Conservation (phyloP, 2,113 vertebrate genomes). For the Hippotragus niger region DNA sequence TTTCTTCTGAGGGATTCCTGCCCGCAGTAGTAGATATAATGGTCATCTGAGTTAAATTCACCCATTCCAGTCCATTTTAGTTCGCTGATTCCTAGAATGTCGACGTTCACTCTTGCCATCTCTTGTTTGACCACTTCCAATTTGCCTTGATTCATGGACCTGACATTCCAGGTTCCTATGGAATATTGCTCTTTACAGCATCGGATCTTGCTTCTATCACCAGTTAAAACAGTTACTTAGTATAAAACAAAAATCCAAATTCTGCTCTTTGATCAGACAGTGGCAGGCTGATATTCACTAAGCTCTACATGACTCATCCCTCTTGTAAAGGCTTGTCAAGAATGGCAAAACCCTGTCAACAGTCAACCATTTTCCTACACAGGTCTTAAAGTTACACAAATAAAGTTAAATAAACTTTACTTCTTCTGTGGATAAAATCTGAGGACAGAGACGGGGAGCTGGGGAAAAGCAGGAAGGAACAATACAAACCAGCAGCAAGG, state of each 20-base stretch:
- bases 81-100: too few species aligned
- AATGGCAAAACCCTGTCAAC: constrained; percentile 42
- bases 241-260: not conserved
- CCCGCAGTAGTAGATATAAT: too few species aligned
- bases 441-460: not conserved
- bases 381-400: not conserved
- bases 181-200: too few species aligned
- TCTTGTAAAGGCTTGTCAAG: constrained; percentile 59
- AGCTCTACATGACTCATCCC: constrained; percentile 57
- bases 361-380: not conserved
- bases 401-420: not conserved
- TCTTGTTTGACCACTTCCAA: too few species aligned
- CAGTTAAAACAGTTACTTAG: not conserved
- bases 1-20: too few species aligned
- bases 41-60: too few species aligned
- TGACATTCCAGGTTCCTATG: too few species aligned
- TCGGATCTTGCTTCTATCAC: too few species aligned
- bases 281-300: constrained; percentile 41
- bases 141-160: too few species aligned
- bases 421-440: too few species aligned
- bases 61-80: too few species aligned
- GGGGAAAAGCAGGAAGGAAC: not conserved
- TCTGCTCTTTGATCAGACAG: constrained; percentile 48
- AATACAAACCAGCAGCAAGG: rapidly evolving
- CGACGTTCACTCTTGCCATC: too few species aligned